Evolutionary conservation across 2,888 invertebrate species (phyloP).

Genomic region (Cryptocephalus moraei): DNA sequence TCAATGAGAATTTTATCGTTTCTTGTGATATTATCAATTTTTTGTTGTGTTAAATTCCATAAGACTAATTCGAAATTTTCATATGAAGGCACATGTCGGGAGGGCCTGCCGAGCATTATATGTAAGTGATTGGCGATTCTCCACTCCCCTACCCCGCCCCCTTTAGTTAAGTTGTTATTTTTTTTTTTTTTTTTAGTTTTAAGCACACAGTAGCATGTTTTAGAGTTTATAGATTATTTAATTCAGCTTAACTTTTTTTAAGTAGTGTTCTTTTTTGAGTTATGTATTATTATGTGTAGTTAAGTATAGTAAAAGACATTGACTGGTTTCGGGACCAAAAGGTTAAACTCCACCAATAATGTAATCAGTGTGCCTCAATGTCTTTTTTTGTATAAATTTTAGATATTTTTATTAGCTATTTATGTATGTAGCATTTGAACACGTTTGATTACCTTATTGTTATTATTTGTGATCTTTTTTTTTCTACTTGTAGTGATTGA

Average conservation of each 20-base stretch:
- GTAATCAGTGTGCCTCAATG: no score
- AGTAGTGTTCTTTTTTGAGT: constrained; percentile 15
- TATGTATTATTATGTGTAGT: constrained; percentile 23
- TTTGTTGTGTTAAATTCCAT: no score
- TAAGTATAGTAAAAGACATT: constrained; percentile 17
- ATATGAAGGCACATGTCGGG: constrained; percentile 32
- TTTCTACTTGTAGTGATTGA: constrained; percentile 10
- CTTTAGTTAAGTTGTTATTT: constrained; percentile 10
- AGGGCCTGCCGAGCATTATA: constrained; percentile 34
- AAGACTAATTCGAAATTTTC: constrained; percentile 11
- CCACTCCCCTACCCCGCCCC: not conserved
- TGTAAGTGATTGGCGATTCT: constrained; percentile 30
- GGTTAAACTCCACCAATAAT: no score
- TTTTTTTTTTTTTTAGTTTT: constrained; percentile 23
- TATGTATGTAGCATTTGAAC: constrained; percentile 24
- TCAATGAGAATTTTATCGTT: no score
- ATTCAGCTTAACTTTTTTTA: constrained; percentile 18
- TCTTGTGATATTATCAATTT: no score
- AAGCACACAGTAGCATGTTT: constrained; percentile 32
- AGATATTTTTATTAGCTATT: constrained; percentile 23
- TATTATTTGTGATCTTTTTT: constrained; percentile 5
- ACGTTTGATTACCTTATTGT: constrained; percentile 16
- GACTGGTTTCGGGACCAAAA: no score
- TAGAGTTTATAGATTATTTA: constrained; percentile 19
- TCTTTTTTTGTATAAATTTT: constrained; percentile 2